These are phyloP conservation scores for Campoplex capitator DNA, from an alignment of 2,888 invertebrate genomes.

Conservation along the genomic window DNA sequence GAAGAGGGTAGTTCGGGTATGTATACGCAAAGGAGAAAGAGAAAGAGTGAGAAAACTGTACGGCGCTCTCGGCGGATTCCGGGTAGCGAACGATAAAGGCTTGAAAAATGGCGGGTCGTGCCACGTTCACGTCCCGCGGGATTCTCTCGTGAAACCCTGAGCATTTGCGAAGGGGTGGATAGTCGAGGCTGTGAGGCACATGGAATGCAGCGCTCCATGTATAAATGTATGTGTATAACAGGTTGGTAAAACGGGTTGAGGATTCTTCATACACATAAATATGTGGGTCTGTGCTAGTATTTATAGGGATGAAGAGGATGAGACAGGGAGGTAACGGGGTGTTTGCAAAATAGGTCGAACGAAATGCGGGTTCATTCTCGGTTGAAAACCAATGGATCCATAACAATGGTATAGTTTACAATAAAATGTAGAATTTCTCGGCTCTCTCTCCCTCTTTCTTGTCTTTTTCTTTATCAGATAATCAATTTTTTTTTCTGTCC, in stretches of 20 bases:
- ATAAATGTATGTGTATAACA: constrained; percentile 11
- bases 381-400: constrained; percentile 75
- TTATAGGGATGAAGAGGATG: neutral
- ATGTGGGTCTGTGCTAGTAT: neutral
- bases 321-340: constrained; percentile 54
- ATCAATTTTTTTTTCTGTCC: constrained; percentile 11
- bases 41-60: constrained; percentile 32
- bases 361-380: constrained; percentile 81
- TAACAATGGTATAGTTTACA: constrained; percentile 44
- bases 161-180: constrained; percentile 52
- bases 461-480: neutral
- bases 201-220: constrained; percentile 24
- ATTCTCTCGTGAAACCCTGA: constrained; percentile 59
- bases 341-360: constrained; percentile 76
- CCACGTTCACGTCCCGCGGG: constrained; percentile 65
- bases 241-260: constrained; percentile 51
- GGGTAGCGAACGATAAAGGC: constrained; percentile 69
- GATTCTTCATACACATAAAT: neutral
- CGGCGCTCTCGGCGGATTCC: constrained; percentile 57
- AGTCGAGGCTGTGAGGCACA: constrained; percentile 36
- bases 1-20: constrained; percentile 8
- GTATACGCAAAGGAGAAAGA: neutral
- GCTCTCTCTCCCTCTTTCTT: neutral
- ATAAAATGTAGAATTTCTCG: neutral
- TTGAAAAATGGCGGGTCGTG: constrained; percentile 69